These are phyloP conservation scores for Phalera bucephala DNA, from an alignment of 2,888 invertebrate species.

Conservation along the genomic window DNA sequence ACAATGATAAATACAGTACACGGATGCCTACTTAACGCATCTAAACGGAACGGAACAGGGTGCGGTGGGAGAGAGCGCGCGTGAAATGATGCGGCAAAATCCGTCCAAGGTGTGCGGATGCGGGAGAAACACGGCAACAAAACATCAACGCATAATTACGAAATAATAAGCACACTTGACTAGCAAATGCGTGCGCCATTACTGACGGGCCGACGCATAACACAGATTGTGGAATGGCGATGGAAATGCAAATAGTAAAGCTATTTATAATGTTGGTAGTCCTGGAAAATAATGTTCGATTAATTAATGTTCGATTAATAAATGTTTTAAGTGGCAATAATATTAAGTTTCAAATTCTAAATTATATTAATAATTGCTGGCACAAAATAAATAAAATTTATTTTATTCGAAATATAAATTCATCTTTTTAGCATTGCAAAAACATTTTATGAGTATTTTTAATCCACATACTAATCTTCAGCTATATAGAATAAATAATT, in stretches of 20 bases:
- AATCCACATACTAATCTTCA: no score
- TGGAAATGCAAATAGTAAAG: no score
- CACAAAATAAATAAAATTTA: no score
- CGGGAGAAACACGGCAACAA: slow-evolving; percentile 31
- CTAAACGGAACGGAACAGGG: slow-evolving; percentile 36
- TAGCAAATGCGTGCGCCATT: slow-evolving; percentile 31
- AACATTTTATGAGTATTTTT: no score
- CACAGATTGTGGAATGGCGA: slow-evolving; percentile 2
- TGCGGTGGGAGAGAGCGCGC: slow-evolving; percentile 44
- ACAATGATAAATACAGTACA: slow-evolving; percentile 11
- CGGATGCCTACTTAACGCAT: slow-evolving; percentile 19
- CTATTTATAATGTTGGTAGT: no score
- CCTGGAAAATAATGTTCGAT: no score
- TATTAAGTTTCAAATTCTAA: no score
- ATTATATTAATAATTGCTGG: no score
- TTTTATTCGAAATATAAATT: no score
- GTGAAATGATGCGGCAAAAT: slow-evolving; percentile 51
- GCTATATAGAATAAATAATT: slow-evolving; percentile 6
- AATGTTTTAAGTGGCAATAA: no score
- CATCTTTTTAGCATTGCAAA: no score
- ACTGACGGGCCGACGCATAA: slow-evolving; percentile 21
- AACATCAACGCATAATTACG: slow-evolving; percentile 46
- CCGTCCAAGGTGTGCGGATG: slow-evolving; percentile 23
- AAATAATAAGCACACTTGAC: slow-evolving; percentile 44
- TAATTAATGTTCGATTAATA: no score